These are phyloP conservation scores for Heliocidaris erythrogramma DNA, from an alignment of 35 echinoderm and acorn worm species.

Conservation along the genomic window DNA sequence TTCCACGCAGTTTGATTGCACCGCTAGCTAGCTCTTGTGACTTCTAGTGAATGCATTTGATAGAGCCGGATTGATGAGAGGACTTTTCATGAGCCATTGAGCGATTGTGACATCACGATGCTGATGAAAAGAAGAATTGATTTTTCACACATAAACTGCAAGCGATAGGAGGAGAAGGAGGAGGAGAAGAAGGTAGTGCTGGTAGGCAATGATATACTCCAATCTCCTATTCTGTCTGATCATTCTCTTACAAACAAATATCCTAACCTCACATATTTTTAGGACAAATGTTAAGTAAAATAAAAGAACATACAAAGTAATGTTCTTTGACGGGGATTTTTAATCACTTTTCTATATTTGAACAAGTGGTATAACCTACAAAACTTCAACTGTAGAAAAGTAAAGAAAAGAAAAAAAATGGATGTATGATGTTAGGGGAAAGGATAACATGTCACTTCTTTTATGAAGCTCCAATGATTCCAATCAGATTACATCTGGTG, in stretches of 20 bases:
- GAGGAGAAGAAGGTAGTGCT: background rate
- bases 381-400: too few relatives aligned
- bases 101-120: background rate
- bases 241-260: background rate
- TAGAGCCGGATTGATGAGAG: background rate
- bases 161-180: background rate
- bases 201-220: background rate
- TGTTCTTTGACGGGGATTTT: too few relatives aligned
- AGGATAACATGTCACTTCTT: too few relatives aligned
- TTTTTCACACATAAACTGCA: slow-evolving; percentile 3
- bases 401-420: too few relatives aligned
- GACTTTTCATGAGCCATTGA: background rate
- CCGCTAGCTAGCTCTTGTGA: background rate
- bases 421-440: too few relatives aligned
- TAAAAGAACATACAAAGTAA: too few relatives aligned
- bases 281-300: background rate
- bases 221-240: background rate
- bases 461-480: too few relatives aligned
- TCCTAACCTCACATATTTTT: background rate
- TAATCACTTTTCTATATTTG: too few relatives aligned
- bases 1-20: background rate
- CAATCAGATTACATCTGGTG: too few relatives aligned
- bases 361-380: too few relatives aligned
- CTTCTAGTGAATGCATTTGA: background rate
- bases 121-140: background rate